Percentiles rank a stretch among this genome's conserved stretches.
phyloP scores from a whole-genome alignment of 2,797 vertebrate genomes.

The Vultur gryphus region DNA sequence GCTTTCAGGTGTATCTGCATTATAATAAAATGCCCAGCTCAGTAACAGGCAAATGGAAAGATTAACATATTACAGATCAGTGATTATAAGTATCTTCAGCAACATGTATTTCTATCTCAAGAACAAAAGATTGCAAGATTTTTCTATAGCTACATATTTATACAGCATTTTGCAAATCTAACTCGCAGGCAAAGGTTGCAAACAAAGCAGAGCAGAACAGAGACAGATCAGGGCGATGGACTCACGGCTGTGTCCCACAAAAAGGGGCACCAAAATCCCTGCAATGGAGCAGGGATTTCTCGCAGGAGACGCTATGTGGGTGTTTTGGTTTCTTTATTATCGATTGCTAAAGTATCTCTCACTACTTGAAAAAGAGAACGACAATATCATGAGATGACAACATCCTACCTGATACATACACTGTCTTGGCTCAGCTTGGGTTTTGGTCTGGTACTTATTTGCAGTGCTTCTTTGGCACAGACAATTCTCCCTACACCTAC shows the following conservation, averaged over 20 bases:
- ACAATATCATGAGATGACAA: background rate
- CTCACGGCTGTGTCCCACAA: background rate
- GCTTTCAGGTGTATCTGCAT: background rate
- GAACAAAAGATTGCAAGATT: background rate
- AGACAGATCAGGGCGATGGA: background rate
- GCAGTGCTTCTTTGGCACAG: background rate
- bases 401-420: background rate
- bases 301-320: background rate
- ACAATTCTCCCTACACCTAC: conserved; percentile 8
- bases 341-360: background rate
- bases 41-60: background rate
- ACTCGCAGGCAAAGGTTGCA: background rate
- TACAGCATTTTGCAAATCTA: background rate
- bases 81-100: background rate
- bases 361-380: background rate
- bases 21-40: background rate
- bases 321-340: background rate
- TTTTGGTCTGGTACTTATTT: background rate
- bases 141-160: background rate
- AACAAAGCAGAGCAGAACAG: background rate
- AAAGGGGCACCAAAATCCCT: background rate
- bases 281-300: background rate
- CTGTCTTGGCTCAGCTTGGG: background rate
- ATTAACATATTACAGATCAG: background rate
- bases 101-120: background rate